Evolutionary conservation across 2,888 invertebrate species (phyloP).

Genomic region (Tiliacea citrago): DNA sequence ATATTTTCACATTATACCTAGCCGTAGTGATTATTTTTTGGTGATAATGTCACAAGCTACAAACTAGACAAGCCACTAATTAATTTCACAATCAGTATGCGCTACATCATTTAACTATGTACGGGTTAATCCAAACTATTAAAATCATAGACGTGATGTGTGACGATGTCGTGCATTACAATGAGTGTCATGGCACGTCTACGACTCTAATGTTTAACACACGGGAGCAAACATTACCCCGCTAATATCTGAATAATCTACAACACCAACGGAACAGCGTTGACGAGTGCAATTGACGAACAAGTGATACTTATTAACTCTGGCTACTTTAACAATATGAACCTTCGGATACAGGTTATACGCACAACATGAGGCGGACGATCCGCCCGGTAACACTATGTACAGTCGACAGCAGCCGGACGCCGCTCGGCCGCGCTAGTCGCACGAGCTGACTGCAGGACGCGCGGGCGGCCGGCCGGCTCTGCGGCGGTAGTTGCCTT

Average conservation of each 20-base stretch:
- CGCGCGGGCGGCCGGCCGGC: background rate
- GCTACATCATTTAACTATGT: constrained; percentile 71
- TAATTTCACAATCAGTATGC: constrained; percentile 70
- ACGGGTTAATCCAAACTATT: constrained; percentile 66
- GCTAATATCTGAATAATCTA: constrained; percentile 80
- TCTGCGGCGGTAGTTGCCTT: constrained; percentile 53
- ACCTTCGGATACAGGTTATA: constrained; percentile 83
- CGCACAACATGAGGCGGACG: constrained; percentile 78
- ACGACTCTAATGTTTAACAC: constrained; percentile 73
- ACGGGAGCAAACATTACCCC: constrained; percentile 75
- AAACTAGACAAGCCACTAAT: constrained; percentile 61
- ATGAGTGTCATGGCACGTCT: constrained; percentile 67
- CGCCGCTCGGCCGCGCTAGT: background rate
- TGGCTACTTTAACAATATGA: constrained; percentile 89
- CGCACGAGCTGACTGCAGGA: background rate
- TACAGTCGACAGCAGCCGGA: constrained; percentile 72
- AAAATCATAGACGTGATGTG: constrained; percentile 72
- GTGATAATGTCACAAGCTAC: constrained; percentile 60
- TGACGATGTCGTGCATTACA: constrained; percentile 53
- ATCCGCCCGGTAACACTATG: constrained; percentile 81
- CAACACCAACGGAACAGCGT: constrained; percentile 86
- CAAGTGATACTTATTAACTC: constrained; percentile 88
- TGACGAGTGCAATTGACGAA: constrained; percentile 90
- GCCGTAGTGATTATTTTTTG: constrained; percentile 17
- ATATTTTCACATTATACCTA: constrained; percentile 21